Conservation (phyloP, 2,888 invertebrate genomes). For the Choreutis nemorana region DNA sequence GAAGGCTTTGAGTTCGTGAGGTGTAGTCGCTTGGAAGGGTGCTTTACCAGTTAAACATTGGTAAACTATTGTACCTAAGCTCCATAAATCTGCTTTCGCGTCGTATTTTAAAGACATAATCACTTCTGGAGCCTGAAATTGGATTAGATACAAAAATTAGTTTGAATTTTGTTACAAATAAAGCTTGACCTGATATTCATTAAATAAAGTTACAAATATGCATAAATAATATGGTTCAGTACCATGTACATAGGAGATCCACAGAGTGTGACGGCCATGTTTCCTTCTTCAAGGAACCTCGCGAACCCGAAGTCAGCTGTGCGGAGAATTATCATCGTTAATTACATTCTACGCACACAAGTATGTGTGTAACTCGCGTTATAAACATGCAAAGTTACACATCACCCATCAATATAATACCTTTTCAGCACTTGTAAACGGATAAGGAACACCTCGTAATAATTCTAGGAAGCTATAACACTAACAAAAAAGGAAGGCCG, state of each 20-base stretch:
- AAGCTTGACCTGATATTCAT: neutral
- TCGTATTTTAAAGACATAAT: constrained; percentile 99
- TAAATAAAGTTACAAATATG: neutral
- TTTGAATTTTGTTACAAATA: no score
- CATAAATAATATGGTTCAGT: no score
- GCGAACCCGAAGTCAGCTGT: constrained; percentile 99
- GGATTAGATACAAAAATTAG: neutral
- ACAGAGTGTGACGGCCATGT: constrained; percentile 99
- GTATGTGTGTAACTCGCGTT: neutral
- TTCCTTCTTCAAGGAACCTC: constrained; percentile 96
- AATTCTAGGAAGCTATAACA: neutral
- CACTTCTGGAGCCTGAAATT: constrained; percentile 93
- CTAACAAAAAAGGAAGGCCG: no score
- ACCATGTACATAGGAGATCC: constrained; percentile 99
- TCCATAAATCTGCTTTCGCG: constrained; percentile 99
- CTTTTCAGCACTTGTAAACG: neutral
- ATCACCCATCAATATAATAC: neutral
- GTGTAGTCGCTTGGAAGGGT: constrained; percentile 97
- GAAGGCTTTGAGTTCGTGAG: constrained; percentile 95
- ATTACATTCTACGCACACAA: neutral
- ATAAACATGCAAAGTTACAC: neutral
- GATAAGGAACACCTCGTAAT: neutral
- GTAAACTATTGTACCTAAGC: constrained; percentile 97
- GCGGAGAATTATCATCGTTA: constrained; percentile 22
- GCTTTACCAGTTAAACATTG: constrained; percentile 99